phyloP scores from a whole-genome alignment of 2,797 vertebrate genomes.

The Trachurus trachurus region DNA sequence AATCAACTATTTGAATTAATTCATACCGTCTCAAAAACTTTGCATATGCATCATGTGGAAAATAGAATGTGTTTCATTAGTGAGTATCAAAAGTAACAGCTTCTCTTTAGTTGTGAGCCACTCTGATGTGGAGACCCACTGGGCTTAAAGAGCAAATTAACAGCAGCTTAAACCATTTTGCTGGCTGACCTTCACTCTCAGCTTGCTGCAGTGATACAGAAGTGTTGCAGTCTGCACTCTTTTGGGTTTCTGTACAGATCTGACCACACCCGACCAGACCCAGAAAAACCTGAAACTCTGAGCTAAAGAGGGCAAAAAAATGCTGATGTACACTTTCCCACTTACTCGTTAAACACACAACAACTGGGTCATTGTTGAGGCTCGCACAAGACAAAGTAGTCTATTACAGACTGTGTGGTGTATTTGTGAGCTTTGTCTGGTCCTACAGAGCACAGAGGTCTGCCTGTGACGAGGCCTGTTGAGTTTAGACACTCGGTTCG shows the following conservation, averaged over 20 bases:
- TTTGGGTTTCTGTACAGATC: background rate
- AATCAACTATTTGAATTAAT: background rate
- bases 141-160: conserved; percentile 1
- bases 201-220: background rate
- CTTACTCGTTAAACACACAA: background rate
- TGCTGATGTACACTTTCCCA: background rate
- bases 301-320: background rate
- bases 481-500: no score
- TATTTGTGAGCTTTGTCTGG: background rate
- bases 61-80: background rate
- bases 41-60: background rate
- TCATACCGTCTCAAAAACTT: background rate
- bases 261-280: background rate
- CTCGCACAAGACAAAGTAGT: background rate
- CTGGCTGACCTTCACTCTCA: conserved; percentile 1
- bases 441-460: background rate
- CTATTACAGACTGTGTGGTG: background rate
- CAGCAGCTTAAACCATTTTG: background rate
- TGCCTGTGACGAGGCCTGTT: background rate
- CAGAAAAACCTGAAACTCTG: background rate
- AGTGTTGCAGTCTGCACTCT: background rate
- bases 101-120: background rate
- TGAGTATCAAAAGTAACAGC: background rate
- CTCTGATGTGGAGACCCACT: background rate
- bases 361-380: background rate